Evolutionary conservation across 2,113 vertebrate genomes (phyloP), one percentile per base, ranked within the genome.

Genomic region (Ardeotis arabs): DNA sequence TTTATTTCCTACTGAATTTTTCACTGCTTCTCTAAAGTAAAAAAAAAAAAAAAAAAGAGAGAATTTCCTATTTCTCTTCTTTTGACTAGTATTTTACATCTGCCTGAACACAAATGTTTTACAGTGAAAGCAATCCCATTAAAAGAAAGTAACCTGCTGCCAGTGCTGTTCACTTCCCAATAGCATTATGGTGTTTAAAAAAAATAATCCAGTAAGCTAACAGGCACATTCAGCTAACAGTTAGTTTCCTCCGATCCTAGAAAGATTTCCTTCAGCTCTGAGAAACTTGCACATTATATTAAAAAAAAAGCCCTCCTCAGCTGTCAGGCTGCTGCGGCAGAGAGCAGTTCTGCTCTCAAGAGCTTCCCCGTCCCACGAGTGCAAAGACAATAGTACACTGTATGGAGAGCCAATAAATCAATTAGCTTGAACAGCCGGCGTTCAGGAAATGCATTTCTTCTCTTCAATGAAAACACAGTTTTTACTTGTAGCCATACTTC

Each of bases 371-470:
- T 99, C 98, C 98, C 99, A 96, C 89, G 98, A 98, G 98, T 97
- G 95, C 93, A 97, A 98, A 98, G 98, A 99, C 99, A 98, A 99
- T 98, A 98, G 97, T 97, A 97, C 97, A 98, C 98, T 97, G 91
- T 98, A 98, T 95, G 94, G 97, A 98, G 97, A 98, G 98, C 98
- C 98, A 98, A 99, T 99, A 99, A 99, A 99, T 99, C 99, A 99
- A 99, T 99, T 98, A 98, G 97, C 95, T 98, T 97, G 98, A 99
- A 98, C 98, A 98, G 97, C 97, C 93, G 74, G 94, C 68, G 91
- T 98, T 98, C 98, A 98, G 97, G 96, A 98, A 98, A 98, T 98
- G 97, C 96, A 98, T 98, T 99, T 98, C 98, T 98, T 98, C 97
- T 98, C 93, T 96, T 98, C 85, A 91, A 97, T 97, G 98, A 98